phyloP scores from a whole-genome alignment of 2,113 vertebrate genomes.

The Microcebus griseorufus region DNA sequence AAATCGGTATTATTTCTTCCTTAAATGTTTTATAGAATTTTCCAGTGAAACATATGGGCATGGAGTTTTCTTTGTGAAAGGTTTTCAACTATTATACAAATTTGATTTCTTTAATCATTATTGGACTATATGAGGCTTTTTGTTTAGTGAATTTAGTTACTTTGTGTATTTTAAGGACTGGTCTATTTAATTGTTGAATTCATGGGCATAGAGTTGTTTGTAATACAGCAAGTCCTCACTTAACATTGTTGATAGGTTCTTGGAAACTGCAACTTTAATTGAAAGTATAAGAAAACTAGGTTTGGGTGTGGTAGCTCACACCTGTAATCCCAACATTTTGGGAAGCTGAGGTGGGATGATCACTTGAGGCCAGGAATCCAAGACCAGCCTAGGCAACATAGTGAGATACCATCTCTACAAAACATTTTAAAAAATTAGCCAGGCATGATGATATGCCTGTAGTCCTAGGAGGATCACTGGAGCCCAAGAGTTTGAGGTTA shows the following conservation, averaged over 20 bases:
- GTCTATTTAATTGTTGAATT: not conserved
- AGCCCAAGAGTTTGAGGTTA: no score
- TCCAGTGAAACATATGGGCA: not conserved
- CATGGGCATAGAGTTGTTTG: not conserved
- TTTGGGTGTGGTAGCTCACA: no score
- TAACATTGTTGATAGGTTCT: not conserved
- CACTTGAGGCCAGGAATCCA: no score
- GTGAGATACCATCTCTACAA: no score
- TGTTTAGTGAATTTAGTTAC: not conserved
- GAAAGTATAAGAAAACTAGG: not conserved
- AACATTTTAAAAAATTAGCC: no score
- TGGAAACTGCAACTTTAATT: not conserved
- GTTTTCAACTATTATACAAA: not conserved
- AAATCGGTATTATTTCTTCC: not conserved
- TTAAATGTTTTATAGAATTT: conserved; percentile 14
- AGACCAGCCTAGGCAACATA: no score
- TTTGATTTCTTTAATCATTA: not conserved
- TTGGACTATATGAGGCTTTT: not conserved
- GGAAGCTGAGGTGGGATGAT: no score
- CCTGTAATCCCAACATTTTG: no score
- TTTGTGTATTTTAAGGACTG: not conserved
- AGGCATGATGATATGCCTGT: no score
- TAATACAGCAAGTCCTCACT: not conserved
- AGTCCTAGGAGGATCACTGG: no score
- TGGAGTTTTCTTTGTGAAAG: not conserved